Evolutionary conservation across 2,797 vertebrate species (phyloP).

Genomic region (Dryobates pubescens): DNA sequence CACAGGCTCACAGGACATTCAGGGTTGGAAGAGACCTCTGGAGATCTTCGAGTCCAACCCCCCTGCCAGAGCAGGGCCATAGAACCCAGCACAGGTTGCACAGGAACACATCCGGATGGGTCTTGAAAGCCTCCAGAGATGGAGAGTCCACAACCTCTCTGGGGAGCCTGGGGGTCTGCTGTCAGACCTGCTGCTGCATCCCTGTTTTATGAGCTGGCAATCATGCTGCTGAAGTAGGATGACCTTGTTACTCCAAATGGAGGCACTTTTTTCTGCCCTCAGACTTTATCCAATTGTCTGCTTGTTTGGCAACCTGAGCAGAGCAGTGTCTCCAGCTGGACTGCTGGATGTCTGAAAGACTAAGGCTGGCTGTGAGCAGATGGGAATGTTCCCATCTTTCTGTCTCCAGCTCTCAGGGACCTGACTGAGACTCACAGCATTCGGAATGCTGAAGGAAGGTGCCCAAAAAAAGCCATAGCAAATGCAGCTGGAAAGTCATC

Average conservation of each 20-base stretch:
- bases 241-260: not conserved
- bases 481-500: slow-evolving; percentile 16
- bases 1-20: too few relatives aligned
- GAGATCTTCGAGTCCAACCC: too few relatives aligned
- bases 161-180: not conserved
- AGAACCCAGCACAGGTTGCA: too few relatives aligned
- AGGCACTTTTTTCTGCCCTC: slow-evolving; percentile 14
- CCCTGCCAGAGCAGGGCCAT: too few relatives aligned
- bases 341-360: slow-evolving; percentile 48
- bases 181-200: not conserved
- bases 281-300: slow-evolving; percentile 26
- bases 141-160: too few relatives aligned
- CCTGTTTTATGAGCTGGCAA: not conserved
- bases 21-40: too few relatives aligned
- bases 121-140: too few relatives aligned
- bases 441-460: not conserved
- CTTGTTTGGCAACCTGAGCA: slow-evolving; percentile 45
- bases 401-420: slow-evolving; percentile 38
- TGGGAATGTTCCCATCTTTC: slow-evolving; percentile 13
- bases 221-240: not conserved
- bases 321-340: slow-evolving; percentile 41
- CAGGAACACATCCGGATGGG: too few relatives aligned
- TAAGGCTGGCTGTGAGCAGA: slow-evolving; percentile 24
- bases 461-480: slow-evolving; percentile 33
- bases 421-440: not conserved